A percentile compares a stretch with the other conserved stretches of the same genome.
phyloP scores from a whole-genome alignment of 2,113 vertebrate species.

The Toxostoma redivivum region DNA sequence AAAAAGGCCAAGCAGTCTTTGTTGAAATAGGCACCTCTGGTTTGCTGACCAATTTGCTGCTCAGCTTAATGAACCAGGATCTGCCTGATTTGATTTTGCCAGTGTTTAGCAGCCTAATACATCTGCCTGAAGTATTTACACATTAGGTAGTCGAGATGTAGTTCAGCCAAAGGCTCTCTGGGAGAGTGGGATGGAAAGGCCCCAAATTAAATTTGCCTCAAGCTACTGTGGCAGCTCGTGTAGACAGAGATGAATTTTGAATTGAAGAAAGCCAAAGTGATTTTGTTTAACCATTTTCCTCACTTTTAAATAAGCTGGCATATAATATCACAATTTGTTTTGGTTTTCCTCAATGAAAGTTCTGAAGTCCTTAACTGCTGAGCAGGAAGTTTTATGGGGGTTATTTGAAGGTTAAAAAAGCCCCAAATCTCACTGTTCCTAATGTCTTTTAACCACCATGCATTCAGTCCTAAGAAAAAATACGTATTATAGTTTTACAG shows the following conservation, averaged over 20 bases:
- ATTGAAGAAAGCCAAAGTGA: background rate
- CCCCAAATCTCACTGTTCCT: background rate
- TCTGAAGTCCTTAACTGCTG: background rate
- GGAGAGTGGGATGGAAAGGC: constrained; percentile 18
- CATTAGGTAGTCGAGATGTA: background rate
- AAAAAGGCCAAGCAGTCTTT: background rate
- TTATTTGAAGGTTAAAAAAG: constrained; percentile 8
- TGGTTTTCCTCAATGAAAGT: constrained; percentile 28
- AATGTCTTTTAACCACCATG: background rate
- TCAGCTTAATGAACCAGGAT: background rate
- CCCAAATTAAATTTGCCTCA: constrained; percentile 15
- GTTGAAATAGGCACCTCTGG: background rate
- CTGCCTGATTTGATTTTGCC: constrained; percentile 14
- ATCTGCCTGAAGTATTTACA: constrained; percentile 10
- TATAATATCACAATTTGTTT: constrained; percentile 10
- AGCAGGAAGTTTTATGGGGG: background rate
- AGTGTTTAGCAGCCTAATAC: background rate
- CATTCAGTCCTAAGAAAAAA: background rate
- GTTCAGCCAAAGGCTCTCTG: constrained; percentile 9
- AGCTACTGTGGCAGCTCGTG: background rate
- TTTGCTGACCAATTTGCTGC: background rate
- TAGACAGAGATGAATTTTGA: constrained; percentile 11
- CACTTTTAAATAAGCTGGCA: background rate
- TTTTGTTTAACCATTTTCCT: constrained; percentile 14
- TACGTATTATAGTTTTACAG: background rate